Conservation (phyloP, 2,888 invertebrate genomes). For the Caenorhabditis japonica region DNA sequence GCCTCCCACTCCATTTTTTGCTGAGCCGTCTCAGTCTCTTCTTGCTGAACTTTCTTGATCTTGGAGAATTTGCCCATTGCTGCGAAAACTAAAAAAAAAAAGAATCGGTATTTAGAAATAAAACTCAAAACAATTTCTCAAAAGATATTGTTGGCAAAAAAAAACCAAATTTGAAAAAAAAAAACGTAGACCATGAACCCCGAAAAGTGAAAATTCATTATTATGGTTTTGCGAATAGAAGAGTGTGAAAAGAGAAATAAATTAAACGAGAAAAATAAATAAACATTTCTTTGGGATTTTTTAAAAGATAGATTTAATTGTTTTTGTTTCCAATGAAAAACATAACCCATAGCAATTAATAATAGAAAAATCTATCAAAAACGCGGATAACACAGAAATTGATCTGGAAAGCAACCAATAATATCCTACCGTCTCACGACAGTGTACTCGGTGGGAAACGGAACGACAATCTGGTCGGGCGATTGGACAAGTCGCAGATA, state of each 20-base stretch:
- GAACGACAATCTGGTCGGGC: constrained; percentile 88
- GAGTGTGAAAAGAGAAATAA: neutral
- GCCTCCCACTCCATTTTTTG: constrained; percentile 55
- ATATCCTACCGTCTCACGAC: constrained; percentile 24
- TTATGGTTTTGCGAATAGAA: no score
- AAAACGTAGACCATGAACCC: neutral
- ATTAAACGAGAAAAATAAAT: neutral
- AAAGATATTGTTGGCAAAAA: neutral
- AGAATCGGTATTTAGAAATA: no score
- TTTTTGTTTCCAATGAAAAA: no score
- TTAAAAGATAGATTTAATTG: no score
- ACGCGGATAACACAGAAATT: no score
- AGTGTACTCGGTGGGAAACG: constrained; percentile 91
- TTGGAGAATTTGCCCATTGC: constrained; percentile 62
- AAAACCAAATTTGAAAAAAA: neutral
- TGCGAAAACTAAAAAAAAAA: neutral
- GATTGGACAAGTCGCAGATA: constrained; percentile 87
- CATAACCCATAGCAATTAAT: constrained; percentile 15
- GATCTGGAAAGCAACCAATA: no score
- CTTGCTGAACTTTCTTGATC: constrained; percentile 51
- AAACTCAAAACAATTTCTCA: no score
- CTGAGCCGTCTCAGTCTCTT: constrained; percentile 41
- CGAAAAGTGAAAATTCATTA: neutral
- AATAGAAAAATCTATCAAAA: no score
- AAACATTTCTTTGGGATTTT: neutral